Conservation (phyloP, 2,797 vertebrate species). For the Thalassophryne amazonica region DNA sequence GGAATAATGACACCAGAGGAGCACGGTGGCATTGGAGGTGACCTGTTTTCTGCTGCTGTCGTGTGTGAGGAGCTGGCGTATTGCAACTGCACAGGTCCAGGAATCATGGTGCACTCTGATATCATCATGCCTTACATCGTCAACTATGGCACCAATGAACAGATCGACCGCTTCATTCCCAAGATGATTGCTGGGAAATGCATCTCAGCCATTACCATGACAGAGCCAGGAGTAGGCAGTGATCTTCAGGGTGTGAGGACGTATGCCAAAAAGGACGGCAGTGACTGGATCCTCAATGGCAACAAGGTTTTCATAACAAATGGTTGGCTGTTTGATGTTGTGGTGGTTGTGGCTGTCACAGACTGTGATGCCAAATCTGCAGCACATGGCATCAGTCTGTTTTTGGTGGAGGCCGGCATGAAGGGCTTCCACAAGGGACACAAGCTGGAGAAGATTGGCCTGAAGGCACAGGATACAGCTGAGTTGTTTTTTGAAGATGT, state of each 20-base stretch:
- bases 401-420: constrained; percentile 88
- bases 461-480: constrained; percentile 96
- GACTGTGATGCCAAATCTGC: constrained; percentile 80
- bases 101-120: constrained; percentile 88
- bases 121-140: constrained; percentile 89
- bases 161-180: constrained; percentile 85
- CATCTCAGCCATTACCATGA: constrained; percentile 92
- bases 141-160: constrained; percentile 86
- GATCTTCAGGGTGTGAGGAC: constrained; percentile 92
- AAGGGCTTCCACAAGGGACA: constrained; percentile 90
- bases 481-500: constrained; percentile 96
- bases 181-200: constrained; percentile 84
- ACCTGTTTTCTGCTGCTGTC: constrained; percentile 83
- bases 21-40: constrained; percentile 86
- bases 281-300: constrained; percentile 95
- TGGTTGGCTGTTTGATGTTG: constrained; percentile 87
- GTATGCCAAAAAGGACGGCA: constrained; percentile 85
- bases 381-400: constrained; percentile 92
- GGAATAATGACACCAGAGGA: constrained; percentile 83
- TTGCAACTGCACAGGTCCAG: constrained; percentile 87
- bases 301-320: constrained; percentile 95
- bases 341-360: constrained; percentile 88
- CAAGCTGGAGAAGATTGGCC: constrained; percentile 91
- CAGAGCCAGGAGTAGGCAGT: constrained; percentile 91
- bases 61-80: constrained; percentile 94